Base-by-base conservation (phyloP, 2,888 invertebrate species). In the Eupsilia transversa region DNA sequence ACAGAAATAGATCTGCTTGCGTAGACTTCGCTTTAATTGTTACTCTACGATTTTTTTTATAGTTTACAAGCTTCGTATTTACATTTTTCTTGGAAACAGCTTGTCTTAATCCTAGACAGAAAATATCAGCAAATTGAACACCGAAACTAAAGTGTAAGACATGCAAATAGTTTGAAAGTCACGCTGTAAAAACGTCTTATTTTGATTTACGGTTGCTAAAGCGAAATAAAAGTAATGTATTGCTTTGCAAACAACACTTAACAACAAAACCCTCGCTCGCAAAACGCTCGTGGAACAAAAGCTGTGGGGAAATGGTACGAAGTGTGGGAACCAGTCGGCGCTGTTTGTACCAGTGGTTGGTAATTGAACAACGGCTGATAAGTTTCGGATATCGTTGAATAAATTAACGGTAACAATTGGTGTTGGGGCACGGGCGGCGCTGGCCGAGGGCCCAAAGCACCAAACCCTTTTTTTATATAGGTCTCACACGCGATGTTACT, bases 371-470 rank as follows among this genome's bases (percentile, higher is more conserved):
- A 88, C 87, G 83, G 85, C 80, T 83, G 85, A 86, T 87, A 86
- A 85, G 84, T 80, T 86, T 83, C 82, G 77, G 83, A 79, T 87
- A 90, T 88, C 83, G 83, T 85, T 81, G 89, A 88, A 89, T 89
- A 91, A 91, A 92, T 93, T 94, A 94, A 94, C 92, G 93, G 94
- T 94, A 93, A 94, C 94, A 93, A 94, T 93, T 93, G 88, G 93
- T 89, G 92, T 87, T 89, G 69, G 83, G 91, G 90, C 76, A 86
- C 89, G 92, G 92, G 88, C 77, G 85, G 84, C 79, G 80, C 80
- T 92, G 92, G 92, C 91, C 88, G 86, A 90, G 91, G 91, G 91
- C 91, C 90, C 90, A 90, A 72, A 94, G 92, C 93, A 92, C 89
- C 90, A 90, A 88, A 80, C 77, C 80, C 80, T 78, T 82, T 80